phyloP scores from a whole-genome alignment of 2,888 invertebrate genomes.

The Stenichneumon culpator region DNA sequence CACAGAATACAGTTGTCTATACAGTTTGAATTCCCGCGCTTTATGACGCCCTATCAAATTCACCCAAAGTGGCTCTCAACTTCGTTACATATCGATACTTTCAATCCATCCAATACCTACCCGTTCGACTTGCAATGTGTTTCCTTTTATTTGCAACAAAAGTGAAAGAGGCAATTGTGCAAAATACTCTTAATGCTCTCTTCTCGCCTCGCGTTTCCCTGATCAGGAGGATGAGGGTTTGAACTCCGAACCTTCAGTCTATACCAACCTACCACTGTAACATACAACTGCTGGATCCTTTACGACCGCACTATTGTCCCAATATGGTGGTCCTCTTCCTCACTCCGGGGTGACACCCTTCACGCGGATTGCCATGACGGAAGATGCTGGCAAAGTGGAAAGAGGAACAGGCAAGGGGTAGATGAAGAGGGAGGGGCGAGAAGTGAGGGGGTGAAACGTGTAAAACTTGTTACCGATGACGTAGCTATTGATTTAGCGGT shows the following conservation, averaged over 20 bases:
- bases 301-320: slow-evolving; percentile 62
- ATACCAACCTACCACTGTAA: slow-evolving; percentile 1
- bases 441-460: slow-evolving; percentile 63
- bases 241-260: not conserved
- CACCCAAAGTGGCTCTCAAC: not conserved
- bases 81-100: not conserved
- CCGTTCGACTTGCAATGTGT: not conserved
- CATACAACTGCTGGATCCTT: slow-evolving; percentile 23
- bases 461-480: slow-evolving; percentile 79
- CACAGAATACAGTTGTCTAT: not conserved
- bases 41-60: not conserved
- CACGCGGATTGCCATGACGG: slow-evolving; percentile 60
- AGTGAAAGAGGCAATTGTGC: not conserved
- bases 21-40: too few species aligned
- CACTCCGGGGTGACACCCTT: slow-evolving; percentile 55
- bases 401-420: slow-evolving; percentile 12
- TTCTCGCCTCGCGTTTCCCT: slow-evolving; percentile 3
- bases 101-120: too few species aligned
- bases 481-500: slow-evolving; percentile 81
- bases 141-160: not conserved
- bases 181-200: not conserved
- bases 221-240: not conserved
- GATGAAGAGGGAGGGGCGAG: too few species aligned
- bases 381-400: slow-evolving; percentile 36
- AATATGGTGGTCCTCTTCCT: slow-evolving; percentile 64